These are phyloP conservation scores for Patiria miniata DNA, from an alignment of 35 echinoderm and acorn worm species.

Conservation along the genomic window DNA sequence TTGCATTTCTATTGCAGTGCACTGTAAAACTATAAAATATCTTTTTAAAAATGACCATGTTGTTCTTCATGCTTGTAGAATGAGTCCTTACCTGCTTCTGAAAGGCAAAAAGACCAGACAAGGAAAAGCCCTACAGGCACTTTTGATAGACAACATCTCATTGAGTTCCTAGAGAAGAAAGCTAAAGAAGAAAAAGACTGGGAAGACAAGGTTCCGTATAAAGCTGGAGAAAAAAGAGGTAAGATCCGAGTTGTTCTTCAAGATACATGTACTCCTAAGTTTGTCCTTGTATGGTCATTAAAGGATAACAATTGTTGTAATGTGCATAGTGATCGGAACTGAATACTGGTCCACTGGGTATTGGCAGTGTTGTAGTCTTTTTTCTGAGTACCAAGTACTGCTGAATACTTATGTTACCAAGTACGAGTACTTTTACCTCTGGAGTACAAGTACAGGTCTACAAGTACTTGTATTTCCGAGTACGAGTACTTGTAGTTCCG, in stretches of 20 bases:
- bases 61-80: too few species aligned
- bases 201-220: constrained; percentile 83
- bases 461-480: too few species aligned
- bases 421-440: too few species aligned
- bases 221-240: constrained; percentile 90
- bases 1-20: too few species aligned
- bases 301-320: background rate
- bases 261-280: background rate
- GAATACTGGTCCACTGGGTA: too few species aligned
- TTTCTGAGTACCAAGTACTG: too few species aligned
- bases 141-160: constrained; percentile 72
- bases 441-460: too few species aligned
- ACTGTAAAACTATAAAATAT: too few species aligned
- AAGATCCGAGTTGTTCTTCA: constrained; percentile 15
- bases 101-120: constrained; percentile 62
- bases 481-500: too few species aligned
- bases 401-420: too few species aligned
- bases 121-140: constrained; percentile 69
- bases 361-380: too few species aligned
- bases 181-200: constrained; percentile 86
- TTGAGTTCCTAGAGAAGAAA: constrained; percentile 88
- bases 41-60: too few species aligned
- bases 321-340: background rate
- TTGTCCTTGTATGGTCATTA: background rate
- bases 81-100: constrained; percentile 75